A percentile compares a stretch with the other conserved stretches of the same genome.
These are phyloP conservation scores for Perodicticus potto DNA, from an alignment of 2,797 vertebrate species.

Conservation along the genomic window DNA sequence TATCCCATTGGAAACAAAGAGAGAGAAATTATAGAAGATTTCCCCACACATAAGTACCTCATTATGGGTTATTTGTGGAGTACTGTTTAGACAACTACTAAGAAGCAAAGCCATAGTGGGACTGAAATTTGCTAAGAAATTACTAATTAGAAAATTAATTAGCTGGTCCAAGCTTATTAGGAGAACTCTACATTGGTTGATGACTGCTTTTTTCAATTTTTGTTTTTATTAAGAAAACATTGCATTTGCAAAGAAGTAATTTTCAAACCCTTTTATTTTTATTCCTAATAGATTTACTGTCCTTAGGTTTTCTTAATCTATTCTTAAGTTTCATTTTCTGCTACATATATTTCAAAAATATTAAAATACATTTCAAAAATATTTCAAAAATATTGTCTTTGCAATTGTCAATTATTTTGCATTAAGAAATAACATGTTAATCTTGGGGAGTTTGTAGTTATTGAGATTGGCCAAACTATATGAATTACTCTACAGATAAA, in stretches of 20 bases:
- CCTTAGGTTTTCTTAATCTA: neutral
- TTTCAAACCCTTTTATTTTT: neutral
- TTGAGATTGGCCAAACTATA: neutral
- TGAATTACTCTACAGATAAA: neutral
- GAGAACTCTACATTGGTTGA: neutral
- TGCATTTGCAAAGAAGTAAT: constrained; percentile 3
- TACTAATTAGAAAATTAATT: constrained; percentile 49
- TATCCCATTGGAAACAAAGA: neutral
- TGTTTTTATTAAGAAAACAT: constrained; percentile 33
- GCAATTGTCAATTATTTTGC: neutral
- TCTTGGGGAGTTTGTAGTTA: neutral
- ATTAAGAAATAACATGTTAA: neutral
- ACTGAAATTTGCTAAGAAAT: constrained; percentile 23
- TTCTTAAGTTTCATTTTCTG: constrained; percentile 22
- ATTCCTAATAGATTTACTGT: neutral
- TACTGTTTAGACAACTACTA: neutral
- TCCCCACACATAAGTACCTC: neutral
- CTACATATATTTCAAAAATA: neutral
- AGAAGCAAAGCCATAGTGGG: neutral
- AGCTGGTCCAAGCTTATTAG: neutral
- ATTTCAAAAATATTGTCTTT: neutral
- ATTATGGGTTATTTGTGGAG: neutral
- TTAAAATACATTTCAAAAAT: neutral
- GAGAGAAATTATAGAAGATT: neutral
- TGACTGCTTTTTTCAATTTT: neutral